These are phyloP conservation scores for Amblyraja radiata DNA, from an alignment of 2,797 vertebrate genomes.

Conservation along the genomic window DNA sequence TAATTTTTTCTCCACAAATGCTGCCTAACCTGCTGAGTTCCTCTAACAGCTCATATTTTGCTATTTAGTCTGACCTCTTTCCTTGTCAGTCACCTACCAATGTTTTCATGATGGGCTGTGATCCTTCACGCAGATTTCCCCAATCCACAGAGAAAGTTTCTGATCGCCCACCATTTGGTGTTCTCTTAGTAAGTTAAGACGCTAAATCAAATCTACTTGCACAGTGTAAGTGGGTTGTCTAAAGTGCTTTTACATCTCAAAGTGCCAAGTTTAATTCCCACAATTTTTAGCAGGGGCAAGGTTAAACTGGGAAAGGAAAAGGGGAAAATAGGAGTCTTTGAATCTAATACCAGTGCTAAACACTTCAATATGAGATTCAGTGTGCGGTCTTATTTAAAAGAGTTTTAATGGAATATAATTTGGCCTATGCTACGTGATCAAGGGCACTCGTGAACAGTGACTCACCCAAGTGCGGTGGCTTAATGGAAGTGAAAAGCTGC, in stretches of 20 bases:
- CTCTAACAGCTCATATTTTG: too few relatives aligned
- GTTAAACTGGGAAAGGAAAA: not conserved
- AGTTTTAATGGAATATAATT: not conserved
- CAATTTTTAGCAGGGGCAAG: not conserved
- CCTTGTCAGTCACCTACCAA: too few relatives aligned
- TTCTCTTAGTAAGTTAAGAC: not conserved
- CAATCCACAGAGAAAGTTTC: not conserved
- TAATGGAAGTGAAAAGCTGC: not conserved
- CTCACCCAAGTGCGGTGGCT: conserved; percentile 16
- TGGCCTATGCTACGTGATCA: not conserved
- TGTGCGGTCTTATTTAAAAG: conserved; percentile 21
- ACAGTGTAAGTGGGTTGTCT: not conserved
- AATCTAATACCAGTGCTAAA: not conserved
- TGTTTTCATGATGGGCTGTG: not conserved
- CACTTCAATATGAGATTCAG: conserved; percentile 23
- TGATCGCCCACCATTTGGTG: not conserved
- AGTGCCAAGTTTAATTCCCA: not conserved
- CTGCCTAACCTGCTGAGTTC: too few relatives aligned
- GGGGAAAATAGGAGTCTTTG: not conserved
- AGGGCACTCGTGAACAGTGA: conserved; percentile 13
- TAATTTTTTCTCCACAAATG: too few relatives aligned
- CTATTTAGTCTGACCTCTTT: not conserved
- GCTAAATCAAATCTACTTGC: not conserved
- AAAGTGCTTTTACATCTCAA: not conserved
- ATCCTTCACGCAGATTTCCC: not conserved